Evolutionary conservation across 2,888 invertebrate genomes (phyloP).

Genomic region (Nebria salina): DNA sequence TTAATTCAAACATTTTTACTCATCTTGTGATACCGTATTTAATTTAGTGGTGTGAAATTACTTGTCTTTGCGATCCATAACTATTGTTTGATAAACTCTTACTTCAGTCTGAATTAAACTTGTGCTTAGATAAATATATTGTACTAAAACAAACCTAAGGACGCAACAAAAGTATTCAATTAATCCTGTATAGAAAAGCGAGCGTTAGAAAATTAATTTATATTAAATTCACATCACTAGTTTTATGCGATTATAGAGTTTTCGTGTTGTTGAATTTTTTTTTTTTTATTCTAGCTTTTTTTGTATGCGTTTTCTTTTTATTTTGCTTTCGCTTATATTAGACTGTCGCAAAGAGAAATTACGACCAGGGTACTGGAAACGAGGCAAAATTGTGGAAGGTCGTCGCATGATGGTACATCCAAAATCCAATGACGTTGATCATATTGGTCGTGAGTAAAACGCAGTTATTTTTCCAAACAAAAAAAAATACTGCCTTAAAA

Average conservation of each 20-base stretch:
- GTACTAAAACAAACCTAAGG: too few relatives aligned
- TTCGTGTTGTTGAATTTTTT: neutral
- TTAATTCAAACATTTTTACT: neutral
- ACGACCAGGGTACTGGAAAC: constrained; percentile 37
- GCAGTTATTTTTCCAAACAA: constrained; percentile 3
- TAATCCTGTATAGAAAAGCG: too few relatives aligned
- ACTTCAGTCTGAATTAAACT: too few relatives aligned
- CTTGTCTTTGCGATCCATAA: too few relatives aligned
- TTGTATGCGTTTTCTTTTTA: constrained; percentile 12
- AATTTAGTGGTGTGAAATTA: too few relatives aligned
- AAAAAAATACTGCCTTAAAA: constrained; percentile 21
- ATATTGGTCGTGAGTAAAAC: constrained; percentile 38
- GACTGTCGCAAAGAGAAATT: constrained; percentile 35
- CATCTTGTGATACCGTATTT: neutral
- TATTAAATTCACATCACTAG: neutral
- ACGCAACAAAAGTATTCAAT: too few relatives aligned
- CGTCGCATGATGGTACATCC: constrained; percentile 21
- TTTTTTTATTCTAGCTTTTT: constrained; percentile 6
- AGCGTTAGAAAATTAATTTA: too few relatives aligned
- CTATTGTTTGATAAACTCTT: too few relatives aligned
- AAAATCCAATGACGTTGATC: constrained; percentile 7
- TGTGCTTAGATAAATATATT: too few relatives aligned
- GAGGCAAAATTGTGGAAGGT: constrained; percentile 32
- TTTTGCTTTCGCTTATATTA: constrained; percentile 27
- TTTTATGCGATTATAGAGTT: neutral